Evolutionary conservation across 1,140 invertebrate genomes (phyloP).

Genomic region (Euschistus heros): DNA sequence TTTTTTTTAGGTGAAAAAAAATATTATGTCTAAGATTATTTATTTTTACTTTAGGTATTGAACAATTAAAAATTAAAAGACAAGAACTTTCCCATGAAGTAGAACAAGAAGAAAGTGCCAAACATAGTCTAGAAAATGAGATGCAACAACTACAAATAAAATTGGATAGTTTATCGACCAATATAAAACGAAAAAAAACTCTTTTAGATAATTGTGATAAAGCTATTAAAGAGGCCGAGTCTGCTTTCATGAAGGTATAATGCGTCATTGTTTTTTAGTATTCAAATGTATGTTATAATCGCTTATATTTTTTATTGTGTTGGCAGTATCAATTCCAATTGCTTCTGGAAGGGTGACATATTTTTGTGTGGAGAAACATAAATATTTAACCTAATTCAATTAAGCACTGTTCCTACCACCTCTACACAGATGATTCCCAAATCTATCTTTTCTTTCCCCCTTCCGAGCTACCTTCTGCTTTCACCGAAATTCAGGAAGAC

Average conservation of each 20-base stretch:
- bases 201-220: constrained; percentile 17
- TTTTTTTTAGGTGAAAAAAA: too few relatives aligned
- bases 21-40: neutral
- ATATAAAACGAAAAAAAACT: constrained; percentile 13
- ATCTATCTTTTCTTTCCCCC: too few relatives aligned
- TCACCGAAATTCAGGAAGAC: too few relatives aligned
- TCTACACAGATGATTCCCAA: too few relatives aligned
- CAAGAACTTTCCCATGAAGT: neutral
- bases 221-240: constrained; percentile 22
- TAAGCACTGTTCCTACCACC: too few relatives aligned
- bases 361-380: too few relatives aligned
- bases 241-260: constrained; percentile 23
- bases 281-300: too few relatives aligned
- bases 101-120: constrained; percentile 11
- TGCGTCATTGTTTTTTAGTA: constrained; percentile 12
- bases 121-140: constrained; percentile 6
- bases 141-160: constrained; percentile 18
- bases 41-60: constrained; percentile 13
- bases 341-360: too few relatives aligned
- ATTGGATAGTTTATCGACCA: constrained; percentile 15
- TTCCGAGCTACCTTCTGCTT: too few relatives aligned
- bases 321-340: too few relatives aligned
- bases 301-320: too few relatives aligned
- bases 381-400: too few relatives aligned
- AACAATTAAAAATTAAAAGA: constrained; percentile 16